These are phyloP conservation scores for Notoglanidium macrostoma DNA, from an alignment of 2,797 vertebrate species.

Conservation along the genomic window DNA sequence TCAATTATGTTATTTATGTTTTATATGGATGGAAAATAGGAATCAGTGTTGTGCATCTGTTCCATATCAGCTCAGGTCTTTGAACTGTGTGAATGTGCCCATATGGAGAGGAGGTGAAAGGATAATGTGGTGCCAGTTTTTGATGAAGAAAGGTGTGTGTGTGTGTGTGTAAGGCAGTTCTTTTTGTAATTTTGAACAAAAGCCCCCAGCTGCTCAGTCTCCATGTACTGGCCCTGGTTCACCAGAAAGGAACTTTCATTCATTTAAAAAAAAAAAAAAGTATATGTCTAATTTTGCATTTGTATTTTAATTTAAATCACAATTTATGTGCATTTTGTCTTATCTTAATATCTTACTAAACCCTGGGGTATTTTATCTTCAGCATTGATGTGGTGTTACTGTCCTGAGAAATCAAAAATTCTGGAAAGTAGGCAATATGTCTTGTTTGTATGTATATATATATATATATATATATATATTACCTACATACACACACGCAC, in stretches of 20 bases:
- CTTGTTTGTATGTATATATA: no score
- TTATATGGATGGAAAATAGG: background rate
- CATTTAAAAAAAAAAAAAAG: background rate
- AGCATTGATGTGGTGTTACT: background rate
- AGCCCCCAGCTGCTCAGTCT: conserved; percentile 39
- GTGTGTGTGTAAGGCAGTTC: conserved; percentile 24
- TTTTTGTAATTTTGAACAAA: conserved; percentile 55
- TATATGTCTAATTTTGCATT: background rate
- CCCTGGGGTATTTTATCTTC: background rate
- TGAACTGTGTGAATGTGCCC: conserved; percentile 19
- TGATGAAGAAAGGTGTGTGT: conserved; percentile 38
- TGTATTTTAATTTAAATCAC: background rate
- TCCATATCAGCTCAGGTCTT: conserved; percentile 20
- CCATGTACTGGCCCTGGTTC: conserved; percentile 21
- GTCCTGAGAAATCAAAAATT: background rate
- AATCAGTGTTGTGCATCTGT: background rate
- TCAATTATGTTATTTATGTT: background rate
- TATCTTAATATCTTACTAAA: background rate
- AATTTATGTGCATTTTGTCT: background rate
- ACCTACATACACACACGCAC: no score
- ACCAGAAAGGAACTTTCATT: background rate
- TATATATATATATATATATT: no score
- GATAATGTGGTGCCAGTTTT: conserved; percentile 29
- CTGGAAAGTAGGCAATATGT: background rate
- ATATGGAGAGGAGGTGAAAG: conserved; percentile 28